phyloP scores from a whole-genome alignment of 2,113 vertebrate genomes.

The Alligator mississippiensis region DNA sequence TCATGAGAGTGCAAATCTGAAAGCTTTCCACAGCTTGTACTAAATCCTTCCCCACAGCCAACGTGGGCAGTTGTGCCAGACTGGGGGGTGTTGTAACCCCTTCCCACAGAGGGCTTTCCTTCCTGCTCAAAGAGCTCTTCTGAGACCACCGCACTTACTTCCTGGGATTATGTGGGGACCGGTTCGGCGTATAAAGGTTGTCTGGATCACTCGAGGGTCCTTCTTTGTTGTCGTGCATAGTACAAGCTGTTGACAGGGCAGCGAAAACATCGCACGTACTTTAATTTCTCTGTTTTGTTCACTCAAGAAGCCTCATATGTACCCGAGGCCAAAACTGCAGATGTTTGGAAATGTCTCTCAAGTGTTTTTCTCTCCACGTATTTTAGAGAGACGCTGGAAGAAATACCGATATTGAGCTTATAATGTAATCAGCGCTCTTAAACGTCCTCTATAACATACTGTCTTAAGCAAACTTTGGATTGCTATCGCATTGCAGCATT shows the following conservation, averaged over 20 bases:
- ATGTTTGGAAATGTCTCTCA: not conserved
- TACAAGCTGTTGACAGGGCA: not conserved
- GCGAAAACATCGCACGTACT: fast-evolving
- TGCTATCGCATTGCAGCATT: not conserved
- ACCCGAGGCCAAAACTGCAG: not conserved
- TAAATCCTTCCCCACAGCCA: not conserved
- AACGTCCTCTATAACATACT: not conserved
- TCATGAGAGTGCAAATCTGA: not conserved
- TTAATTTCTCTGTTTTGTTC: not conserved
- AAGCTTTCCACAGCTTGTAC: not conserved
- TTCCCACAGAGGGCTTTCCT: not conserved
- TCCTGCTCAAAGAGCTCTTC: not conserved
- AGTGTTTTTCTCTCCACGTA: not conserved
- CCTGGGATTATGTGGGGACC: not conserved
- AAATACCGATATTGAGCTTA: not conserved
- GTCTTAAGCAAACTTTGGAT: not conserved
- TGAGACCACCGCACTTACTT: not conserved
- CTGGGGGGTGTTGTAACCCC: not conserved
- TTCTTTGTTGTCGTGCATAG: not conserved
- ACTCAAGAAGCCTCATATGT: not conserved
- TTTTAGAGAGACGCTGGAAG: not conserved
- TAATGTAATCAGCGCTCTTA: not conserved
- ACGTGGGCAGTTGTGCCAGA: not conserved
- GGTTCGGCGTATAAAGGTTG: fast-evolving
- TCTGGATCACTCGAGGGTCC: not conserved